A percentile compares a stretch with the other conserved stretches of the same genome.
Evolutionary conservation across 2,797 vertebrate species (phyloP).

Genomic region (Helostoma temminkii): DNA sequence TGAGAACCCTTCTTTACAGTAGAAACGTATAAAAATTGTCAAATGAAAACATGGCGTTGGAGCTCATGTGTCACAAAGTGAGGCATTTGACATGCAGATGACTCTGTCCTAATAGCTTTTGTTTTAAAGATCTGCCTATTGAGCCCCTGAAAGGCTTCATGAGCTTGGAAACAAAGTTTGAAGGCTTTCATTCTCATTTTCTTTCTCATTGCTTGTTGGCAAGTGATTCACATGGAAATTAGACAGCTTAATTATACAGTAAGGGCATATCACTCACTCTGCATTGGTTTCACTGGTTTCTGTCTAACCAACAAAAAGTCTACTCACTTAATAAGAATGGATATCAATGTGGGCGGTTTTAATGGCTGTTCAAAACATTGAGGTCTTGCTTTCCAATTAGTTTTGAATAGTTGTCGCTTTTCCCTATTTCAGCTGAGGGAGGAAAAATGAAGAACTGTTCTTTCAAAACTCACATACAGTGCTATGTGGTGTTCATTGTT

Average conservation of each 20-base stretch:
- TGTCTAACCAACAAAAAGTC: slow-evolving; percentile 38
- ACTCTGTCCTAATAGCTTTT: slow-evolving; percentile 53
- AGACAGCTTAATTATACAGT: slow-evolving; percentile 63
- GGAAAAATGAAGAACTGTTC: slow-evolving; percentile 23
- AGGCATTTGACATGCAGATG: slow-evolving; percentile 53
- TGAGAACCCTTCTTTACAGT: slow-evolving; percentile 3
- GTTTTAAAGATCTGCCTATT: slow-evolving; percentile 48
- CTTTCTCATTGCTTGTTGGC: slow-evolving; percentile 52
- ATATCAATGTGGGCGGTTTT: slow-evolving; percentile 30
- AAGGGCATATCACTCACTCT: slow-evolving; percentile 58
- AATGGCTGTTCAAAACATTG: slow-evolving; percentile 33
- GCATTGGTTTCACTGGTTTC: slow-evolving; percentile 58
- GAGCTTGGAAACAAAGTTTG: slow-evolving; percentile 55
- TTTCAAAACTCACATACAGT: slow-evolving; percentile 45
- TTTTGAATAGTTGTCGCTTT: slow-evolving; percentile 36
- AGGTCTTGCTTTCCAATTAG: slow-evolving; percentile 31
- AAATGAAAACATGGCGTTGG: slow-evolving; percentile 33
- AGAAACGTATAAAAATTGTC: slow-evolving; percentile 19
- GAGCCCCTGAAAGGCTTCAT: slow-evolving; percentile 43
- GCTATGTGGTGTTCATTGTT: slow-evolving; percentile 46
- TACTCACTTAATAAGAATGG: slow-evolving; percentile 11
- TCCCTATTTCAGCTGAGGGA: slow-evolving; percentile 5
- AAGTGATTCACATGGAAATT: slow-evolving; percentile 71
- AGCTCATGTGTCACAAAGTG: slow-evolving; percentile 32
- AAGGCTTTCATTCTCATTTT: slow-evolving; percentile 52